Conservation (phyloP, 2,888 invertebrate genomes). For the Leucoptera coffeella region DNA sequence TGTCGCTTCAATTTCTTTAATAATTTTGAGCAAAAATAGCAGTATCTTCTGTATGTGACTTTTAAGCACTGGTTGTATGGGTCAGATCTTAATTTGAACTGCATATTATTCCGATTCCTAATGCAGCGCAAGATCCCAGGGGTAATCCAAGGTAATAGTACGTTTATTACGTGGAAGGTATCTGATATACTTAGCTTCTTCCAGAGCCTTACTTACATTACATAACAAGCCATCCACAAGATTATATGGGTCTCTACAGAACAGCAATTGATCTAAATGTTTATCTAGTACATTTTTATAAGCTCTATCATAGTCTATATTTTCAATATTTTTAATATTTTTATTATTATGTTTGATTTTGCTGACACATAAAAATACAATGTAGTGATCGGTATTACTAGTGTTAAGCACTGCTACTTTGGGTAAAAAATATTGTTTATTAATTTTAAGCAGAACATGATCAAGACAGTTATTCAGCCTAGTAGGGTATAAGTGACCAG, state of each 20-base stretch:
- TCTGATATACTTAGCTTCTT: slow-evolving; percentile 1
- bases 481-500: too few relatives aligned
- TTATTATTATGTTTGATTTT: slow-evolving; percentile 1
- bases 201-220: slow-evolving; percentile 1
- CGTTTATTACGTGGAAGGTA: slow-evolving; percentile 3
- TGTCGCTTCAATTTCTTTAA: slow-evolving; percentile 6
- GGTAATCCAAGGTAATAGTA: slow-evolving; percentile 6
- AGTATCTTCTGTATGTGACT: slow-evolving; percentile 5
- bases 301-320: slow-evolving; percentile 2
- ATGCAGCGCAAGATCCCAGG: slow-evolving; percentile 6
- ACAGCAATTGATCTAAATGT: slow-evolving; percentile 1
- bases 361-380: neutral
- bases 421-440: neutral
- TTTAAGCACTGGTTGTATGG: slow-evolving; percentile 2
- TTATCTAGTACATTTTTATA: neutral
- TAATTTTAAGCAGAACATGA: slow-evolving; percentile 4
- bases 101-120: slow-evolving; percentile 5
- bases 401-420: slow-evolving; percentile 4
- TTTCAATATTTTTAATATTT: neutral
- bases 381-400: slow-evolving; percentile 4
- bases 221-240: slow-evolving; percentile 2
- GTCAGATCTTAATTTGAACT: slow-evolving; percentile 3
- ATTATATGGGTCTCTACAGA: slow-evolving; percentile 2
- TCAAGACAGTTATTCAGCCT: slow-evolving; percentile 6
- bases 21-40: slow-evolving; percentile 6